A percentile compares a stretch with the other conserved stretches of the same genome.
Evolutionary conservation across 2,797 vertebrate genomes (phyloP).

Genomic region (Setipinna tenuifilis): DNA sequence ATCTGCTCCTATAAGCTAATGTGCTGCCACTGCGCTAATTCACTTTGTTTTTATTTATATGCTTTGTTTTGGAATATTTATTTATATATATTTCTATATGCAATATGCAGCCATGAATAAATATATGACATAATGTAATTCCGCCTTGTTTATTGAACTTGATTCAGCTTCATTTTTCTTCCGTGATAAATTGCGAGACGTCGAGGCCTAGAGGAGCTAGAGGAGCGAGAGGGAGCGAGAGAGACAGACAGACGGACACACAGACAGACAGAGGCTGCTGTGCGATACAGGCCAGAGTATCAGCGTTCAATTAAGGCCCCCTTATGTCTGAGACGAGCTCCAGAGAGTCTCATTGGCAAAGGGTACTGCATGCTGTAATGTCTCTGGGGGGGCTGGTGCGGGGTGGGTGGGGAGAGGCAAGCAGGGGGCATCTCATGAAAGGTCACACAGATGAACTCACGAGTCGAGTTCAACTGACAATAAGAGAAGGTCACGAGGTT

Average conservation of each 20-base stretch:
- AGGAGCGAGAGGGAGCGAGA: not conserved
- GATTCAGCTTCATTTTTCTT: constrained; percentile 64
- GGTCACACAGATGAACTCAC: constrained; percentile 11
- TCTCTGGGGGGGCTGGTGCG: not conserved
- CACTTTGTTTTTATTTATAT: constrained; percentile 67
- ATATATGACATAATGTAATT: constrained; percentile 67
- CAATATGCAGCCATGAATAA: constrained; percentile 66
- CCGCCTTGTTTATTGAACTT: constrained; percentile 56
- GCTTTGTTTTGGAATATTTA: constrained; percentile 56
- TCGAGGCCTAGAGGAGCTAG: not conserved
- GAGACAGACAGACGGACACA: not conserved
- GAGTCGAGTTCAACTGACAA: constrained; percentile 26
- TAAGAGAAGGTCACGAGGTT: constrained; percentile 20
- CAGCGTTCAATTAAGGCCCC: not conserved
- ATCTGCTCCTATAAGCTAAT: constrained; percentile 61
- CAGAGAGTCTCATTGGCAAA: not conserved
- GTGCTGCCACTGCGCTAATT: constrained; percentile 63
- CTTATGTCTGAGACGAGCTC: not conserved
- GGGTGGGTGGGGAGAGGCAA: not conserved
- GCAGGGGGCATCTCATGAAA: not conserved
- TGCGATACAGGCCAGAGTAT: not conserved
- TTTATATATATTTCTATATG: constrained; percentile 41
- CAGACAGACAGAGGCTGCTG: not conserved
- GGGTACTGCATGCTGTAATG: not conserved
- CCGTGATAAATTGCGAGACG: constrained; percentile 57